These are phyloP conservation scores for Tetragonula clypearis DNA, from an alignment of 1,140 invertebrate species.

Conservation along the genomic window DNA sequence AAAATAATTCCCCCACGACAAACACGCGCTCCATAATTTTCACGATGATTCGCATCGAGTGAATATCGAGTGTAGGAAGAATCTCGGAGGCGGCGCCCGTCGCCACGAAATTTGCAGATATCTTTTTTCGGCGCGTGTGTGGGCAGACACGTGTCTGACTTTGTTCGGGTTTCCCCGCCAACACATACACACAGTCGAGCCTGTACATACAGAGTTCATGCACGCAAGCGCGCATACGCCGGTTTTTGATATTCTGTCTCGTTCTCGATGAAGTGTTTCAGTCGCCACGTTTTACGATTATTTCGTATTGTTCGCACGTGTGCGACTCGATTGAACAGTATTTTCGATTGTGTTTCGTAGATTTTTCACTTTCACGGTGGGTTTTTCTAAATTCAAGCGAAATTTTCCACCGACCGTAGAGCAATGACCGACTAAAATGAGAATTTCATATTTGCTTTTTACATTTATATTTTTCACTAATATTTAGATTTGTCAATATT, in stretches of 20 bases:
- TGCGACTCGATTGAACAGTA: not conserved
- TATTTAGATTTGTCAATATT: too few relatives aligned
- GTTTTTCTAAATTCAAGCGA: too few relatives aligned
- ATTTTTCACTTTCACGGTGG: not conserved
- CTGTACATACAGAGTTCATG: not conserved
- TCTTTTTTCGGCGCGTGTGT: conserved; percentile 46
- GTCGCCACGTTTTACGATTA: not conserved
- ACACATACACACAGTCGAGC: not conserved
- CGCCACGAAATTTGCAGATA: conserved; percentile 42
- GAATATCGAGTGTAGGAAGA: conserved; percentile 7
- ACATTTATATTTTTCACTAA: too few relatives aligned
- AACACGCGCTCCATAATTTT: not conserved
- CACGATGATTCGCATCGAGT: not conserved
- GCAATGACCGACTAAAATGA: too few relatives aligned
- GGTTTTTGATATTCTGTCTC: not conserved
- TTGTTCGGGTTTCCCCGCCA: conserved; percentile 6
- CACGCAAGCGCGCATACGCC: not conserved
- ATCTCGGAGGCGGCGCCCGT: conserved; percentile 1
- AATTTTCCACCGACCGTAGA: too few relatives aligned
- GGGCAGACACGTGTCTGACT: conserved; percentile 57
- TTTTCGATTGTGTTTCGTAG: not conserved
- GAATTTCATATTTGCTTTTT: too few relatives aligned
- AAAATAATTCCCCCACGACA: conserved; percentile 27
- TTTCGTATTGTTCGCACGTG: not conserved
- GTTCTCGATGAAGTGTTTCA: not conserved